phyloP scores from a whole-genome alignment of 2,888 invertebrate genomes.

The Lithophane semibrunnea region DNA sequence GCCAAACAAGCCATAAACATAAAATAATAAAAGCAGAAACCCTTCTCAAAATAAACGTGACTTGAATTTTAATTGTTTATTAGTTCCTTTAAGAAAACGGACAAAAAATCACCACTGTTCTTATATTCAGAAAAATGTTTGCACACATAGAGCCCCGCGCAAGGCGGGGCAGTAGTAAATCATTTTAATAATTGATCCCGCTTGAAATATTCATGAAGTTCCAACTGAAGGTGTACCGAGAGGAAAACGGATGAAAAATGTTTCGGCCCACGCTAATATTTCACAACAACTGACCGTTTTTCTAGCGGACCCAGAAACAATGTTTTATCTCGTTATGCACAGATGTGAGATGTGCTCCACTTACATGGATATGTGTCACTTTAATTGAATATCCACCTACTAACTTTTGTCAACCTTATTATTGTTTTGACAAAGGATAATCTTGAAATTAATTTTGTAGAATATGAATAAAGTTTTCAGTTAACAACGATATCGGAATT shows the following conservation, averaged over 20 bases:
- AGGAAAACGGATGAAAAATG: constrained; percentile 87
- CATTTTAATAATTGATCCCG: constrained; percentile 90
- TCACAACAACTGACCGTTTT: constrained; percentile 80
- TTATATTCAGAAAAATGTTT: constrained; percentile 72
- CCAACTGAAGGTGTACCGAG: constrained; percentile 81
- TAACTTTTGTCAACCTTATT: not conserved
- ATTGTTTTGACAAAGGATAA: not conserved
- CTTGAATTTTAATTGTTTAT: constrained; percentile 68
- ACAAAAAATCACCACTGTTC: constrained; percentile 67
- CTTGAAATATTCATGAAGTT: constrained; percentile 89
- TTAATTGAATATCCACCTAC: constrained; percentile 15
- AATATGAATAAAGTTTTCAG: not conserved
- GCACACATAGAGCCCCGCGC: constrained; percentile 75
- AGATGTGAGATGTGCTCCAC: constrained; percentile 16
- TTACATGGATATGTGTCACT: not conserved
- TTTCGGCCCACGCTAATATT: constrained; percentile 79
- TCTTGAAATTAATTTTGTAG: not conserved
- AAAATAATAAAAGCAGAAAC: constrained; percentile 56
- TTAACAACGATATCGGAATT: not conserved
- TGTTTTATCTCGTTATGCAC: constrained; percentile 62
- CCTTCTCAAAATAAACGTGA: constrained; percentile 62
- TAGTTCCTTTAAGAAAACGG: constrained; percentile 58
- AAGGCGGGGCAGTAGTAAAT: constrained; percentile 84
- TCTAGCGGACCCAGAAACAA: constrained; percentile 63
- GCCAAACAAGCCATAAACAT: constrained; percentile 12